phyloP scores from a whole-genome alignment of 2,797 vertebrate genomes.

The Neomorphus geoffroyi region DNA sequence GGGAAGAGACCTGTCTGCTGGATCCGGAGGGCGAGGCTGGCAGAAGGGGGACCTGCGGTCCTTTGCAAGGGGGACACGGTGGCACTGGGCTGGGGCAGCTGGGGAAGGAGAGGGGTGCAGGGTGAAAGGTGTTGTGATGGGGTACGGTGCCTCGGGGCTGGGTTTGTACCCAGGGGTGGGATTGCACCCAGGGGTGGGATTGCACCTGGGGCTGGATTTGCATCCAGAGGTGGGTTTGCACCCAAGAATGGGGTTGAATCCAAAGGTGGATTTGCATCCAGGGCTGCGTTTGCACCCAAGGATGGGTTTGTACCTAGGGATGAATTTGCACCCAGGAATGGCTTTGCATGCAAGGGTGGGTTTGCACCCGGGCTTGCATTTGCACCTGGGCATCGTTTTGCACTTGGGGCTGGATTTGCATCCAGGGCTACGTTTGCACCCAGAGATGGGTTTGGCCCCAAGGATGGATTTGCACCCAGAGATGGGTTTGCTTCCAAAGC shows the following conservation, averaged over 20 bases:
- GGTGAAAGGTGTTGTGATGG: neutral
- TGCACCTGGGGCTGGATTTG: neutral
- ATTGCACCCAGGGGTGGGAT: neutral
- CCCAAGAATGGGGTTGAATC: neutral
- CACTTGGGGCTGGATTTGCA: neutral
- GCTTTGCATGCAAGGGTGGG: neutral
- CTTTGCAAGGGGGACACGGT: fast-evolving
- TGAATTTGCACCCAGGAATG: neutral
- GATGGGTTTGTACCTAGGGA: neutral
- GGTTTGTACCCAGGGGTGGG: no score
- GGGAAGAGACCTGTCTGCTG: slow-evolving; percentile 47
- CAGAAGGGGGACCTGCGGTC: neutral
- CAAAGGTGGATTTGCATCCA: neutral
- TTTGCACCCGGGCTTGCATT: neutral
- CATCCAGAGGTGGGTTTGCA: neutral
- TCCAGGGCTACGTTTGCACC: fast-evolving
- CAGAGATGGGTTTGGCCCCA: no score
- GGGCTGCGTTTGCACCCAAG: neutral
- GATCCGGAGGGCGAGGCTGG: neutral
- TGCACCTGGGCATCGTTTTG: neutral
- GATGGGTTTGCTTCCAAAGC: neutral
- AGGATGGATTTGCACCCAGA: no score
- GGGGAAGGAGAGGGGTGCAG: neutral
- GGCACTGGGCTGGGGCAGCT: neutral
- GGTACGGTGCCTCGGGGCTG: neutral